These are phyloP conservation scores for Cheirogaleus medius DNA, from an alignment of 2,113 vertebrate genomes.

Conservation along the genomic window DNA sequence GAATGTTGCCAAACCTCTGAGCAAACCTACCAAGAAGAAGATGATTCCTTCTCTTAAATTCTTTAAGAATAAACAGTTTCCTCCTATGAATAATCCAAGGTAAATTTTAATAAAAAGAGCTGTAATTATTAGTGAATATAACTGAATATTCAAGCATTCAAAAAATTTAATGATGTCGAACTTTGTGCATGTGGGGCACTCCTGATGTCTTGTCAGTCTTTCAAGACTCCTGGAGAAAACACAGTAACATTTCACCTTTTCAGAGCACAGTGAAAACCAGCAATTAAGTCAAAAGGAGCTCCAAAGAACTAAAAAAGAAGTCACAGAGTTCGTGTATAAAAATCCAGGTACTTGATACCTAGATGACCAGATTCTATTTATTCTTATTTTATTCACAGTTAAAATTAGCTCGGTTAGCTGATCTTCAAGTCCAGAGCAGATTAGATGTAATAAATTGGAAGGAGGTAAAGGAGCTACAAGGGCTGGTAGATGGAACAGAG, in stretches of 20 bases:
- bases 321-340: background rate
- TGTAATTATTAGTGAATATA: background rate
- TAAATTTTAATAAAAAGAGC: background rate
- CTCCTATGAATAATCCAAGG: background rate
- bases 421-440: background rate
- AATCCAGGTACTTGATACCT: background rate
- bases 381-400: background rate
- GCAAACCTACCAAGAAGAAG: background rate
- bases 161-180: slow-evolving; percentile 12
- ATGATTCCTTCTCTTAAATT: background rate
- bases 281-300: background rate
- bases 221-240: background rate
- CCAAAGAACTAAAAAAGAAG: background rate
- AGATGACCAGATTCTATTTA: background rate
- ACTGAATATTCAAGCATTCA: background rate
- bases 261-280: slow-evolving; percentile 10
- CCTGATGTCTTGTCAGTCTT: background rate
- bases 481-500: background rate
- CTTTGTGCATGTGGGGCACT: background rate
- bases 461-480: background rate
- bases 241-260: background rate
- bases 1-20: background rate
- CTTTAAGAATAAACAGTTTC: background rate
- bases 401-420: background rate
- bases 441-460: background rate